Evolutionary conservation across 2,113 vertebrate species (phyloP).

Genomic region (Psittacula cyanocephala): DNA sequence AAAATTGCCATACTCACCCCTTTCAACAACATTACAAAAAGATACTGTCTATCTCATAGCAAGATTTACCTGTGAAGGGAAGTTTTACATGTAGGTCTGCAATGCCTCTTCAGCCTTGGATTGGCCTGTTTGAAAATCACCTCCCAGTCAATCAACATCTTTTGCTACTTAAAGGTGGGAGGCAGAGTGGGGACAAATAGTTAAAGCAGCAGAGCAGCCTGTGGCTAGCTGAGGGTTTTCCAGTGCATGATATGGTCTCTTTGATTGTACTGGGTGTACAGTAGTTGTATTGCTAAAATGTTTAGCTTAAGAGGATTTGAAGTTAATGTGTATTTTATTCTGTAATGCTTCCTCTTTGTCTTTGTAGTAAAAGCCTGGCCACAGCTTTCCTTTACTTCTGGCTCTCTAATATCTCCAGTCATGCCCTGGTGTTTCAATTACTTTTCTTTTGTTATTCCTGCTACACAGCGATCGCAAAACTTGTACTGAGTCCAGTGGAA

Average conservation of each 20-base stretch:
- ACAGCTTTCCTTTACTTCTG: background rate
- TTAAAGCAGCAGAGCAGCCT: fast-evolving
- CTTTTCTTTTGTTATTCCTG: background rate
- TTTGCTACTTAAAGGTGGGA: background rate
- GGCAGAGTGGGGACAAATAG: fast-evolving
- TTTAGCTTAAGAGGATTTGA: background rate
- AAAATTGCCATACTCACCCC: fast-evolving
- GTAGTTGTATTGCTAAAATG: background rate
- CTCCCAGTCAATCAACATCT: background rate
- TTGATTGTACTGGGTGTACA: background rate
- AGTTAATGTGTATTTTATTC: background rate
- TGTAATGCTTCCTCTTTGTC: background rate
- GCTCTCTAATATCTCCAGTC: fast-evolving
- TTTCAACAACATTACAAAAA: background rate
- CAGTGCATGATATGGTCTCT: fast-evolving
- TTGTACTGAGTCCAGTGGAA: background rate
- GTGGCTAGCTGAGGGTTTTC: background rate
- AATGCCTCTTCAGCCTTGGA: background rate
- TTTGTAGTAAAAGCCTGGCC: background rate
- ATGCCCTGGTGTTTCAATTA: background rate
- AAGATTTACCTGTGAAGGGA: background rate
- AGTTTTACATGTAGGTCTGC: background rate
- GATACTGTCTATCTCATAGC: fast-evolving
- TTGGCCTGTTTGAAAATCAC: background rate
- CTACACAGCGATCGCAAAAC: fast-evolving